A percentile compares a stretch with the other conserved stretches of the same genome.
Evolutionary conservation across 2,797 vertebrate species (phyloP).

Genomic region (Etheostoma nigrum): DNA sequence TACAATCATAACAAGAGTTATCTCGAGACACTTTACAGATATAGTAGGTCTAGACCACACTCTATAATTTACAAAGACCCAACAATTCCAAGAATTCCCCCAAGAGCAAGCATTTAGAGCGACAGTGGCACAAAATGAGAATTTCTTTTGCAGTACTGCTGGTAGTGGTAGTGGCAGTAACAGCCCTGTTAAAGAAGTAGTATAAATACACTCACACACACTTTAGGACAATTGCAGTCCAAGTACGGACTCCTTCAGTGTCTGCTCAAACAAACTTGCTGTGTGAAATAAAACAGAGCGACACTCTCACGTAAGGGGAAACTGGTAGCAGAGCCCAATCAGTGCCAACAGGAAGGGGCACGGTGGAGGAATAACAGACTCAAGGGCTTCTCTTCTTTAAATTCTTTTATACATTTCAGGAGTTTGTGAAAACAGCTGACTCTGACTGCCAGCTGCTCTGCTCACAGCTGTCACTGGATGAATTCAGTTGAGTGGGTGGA

Average conservation of each 20-base stretch:
- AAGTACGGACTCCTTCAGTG: conserved; percentile 4
- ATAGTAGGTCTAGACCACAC: too few species aligned
- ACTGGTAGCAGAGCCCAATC: conserved; percentile 3
- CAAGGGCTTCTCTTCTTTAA: background rate
- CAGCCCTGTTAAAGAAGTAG: too few species aligned
- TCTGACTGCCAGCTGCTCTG: background rate
- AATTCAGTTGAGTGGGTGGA: background rate
- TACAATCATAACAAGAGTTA: too few species aligned
- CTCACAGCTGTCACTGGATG: background rate
- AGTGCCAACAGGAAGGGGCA: conserved; percentile 37
- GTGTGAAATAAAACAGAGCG: conserved; percentile 32
- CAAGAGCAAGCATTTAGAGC: too few species aligned
- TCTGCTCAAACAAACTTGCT: conserved; percentile 10
- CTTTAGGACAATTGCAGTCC: background rate
- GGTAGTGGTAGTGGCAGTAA: too few species aligned
- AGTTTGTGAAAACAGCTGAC: conserved; percentile 6
- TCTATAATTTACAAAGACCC: too few species aligned
- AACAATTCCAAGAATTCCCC: too few species aligned
- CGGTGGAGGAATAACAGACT: conserved; percentile 25
- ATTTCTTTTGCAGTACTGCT: too few species aligned
- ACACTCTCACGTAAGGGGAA: conserved; percentile 21
- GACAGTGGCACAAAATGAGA: too few species aligned
- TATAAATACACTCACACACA: background rate
- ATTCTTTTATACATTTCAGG: background rate
- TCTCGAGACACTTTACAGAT: too few species aligned